Evolutionary conservation across 1,140 invertebrate species (phyloP), one percentile per base, ranked within the genome.

Genomic region (Danaus plexippus): DNA sequence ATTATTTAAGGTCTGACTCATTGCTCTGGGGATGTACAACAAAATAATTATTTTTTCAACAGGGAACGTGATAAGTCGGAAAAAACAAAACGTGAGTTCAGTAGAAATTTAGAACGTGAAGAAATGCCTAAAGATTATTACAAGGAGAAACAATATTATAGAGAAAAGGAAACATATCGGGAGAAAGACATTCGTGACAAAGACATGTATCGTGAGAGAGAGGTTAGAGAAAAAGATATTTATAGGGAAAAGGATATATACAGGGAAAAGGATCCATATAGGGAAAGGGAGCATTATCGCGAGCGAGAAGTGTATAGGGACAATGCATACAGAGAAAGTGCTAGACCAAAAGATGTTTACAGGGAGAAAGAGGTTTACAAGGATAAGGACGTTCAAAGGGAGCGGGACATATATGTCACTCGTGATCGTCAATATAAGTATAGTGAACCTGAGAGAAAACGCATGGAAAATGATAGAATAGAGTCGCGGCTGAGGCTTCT

Each of bases 361-460:
- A 87, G 86, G 64, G 86, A 89, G 9, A 88, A 88, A 67, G 87
- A 85, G 53, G 10, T 63, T n/a, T 75, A 75, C 48, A 75, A 73
- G 54, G 73, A 75, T 11, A 75, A 75, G 47, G 71, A 69, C 66
- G 58, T 77, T 59, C 65, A 77, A 71, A 75, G 85, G 72, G 77
- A 79, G 67, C 64, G 83, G 75, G 82, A 88, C 49, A 54, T 67
- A 8, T 84, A 85, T 70, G 55, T 73, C 12, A 73, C 48, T 50
- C 67, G 84, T 54, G 80, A 87, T 43, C 57, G 89, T 52, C 88
- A 90, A 51, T 82, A 88, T 40, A 88, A 89, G 54, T 88, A 89
- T 58, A 63, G 87, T 7, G 88, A 90, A 55, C 68, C 80, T 59
- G 89, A 85, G 40, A 63, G 76, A 54, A 85, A 83, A 69, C 70